phyloP scores from a whole-genome alignment of 2,888 invertebrate species.

The Orthosia incerta region DNA sequence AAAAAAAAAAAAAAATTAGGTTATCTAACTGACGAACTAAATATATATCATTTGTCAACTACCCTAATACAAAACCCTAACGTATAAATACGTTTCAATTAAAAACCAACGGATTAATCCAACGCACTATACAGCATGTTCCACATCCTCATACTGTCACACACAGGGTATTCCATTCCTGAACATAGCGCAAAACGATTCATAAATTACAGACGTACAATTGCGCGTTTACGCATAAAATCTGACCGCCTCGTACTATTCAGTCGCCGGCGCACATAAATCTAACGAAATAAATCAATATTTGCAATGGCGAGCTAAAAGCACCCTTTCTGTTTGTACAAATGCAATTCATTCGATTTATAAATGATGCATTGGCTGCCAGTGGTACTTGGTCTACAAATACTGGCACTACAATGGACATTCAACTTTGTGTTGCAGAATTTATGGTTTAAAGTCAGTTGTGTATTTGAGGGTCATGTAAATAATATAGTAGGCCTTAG shows the following conservation, averaged over 20 bases:
- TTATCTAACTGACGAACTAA: no score
- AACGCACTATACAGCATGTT: slow-evolving; percentile 8
- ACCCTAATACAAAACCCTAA: no score
- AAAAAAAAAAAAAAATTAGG: no score
- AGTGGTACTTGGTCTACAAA: slow-evolving; percentile 52
- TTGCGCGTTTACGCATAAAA: slow-evolving; percentile 62
- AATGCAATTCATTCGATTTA: slow-evolving; percentile 76
- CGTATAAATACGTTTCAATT: not conserved
- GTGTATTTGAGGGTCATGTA: slow-evolving; percentile 15
- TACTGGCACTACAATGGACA: slow-evolving; percentile 36
- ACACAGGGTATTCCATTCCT: slow-evolving; percentile 11
- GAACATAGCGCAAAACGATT: slow-evolving; percentile 27
- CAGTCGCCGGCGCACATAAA: slow-evolving; percentile 70
- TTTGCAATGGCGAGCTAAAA: slow-evolving; percentile 75
- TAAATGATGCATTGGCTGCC: slow-evolving; percentile 76
- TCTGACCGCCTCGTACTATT: slow-evolving; percentile 62
- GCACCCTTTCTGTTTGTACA: slow-evolving; percentile 84
- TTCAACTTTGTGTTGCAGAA: slow-evolving; percentile 32
- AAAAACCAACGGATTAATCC: slow-evolving; percentile 1
- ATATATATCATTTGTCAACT: no score
- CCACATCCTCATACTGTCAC: not conserved
- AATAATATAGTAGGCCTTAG: slow-evolving; percentile 48
- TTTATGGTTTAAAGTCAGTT: slow-evolving; percentile 18
- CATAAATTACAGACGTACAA: slow-evolving; percentile 55
- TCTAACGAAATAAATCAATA: slow-evolving; percentile 84